Conservation (phyloP, 2,888 invertebrate species). For the Acanthopleura granulata region DNA sequence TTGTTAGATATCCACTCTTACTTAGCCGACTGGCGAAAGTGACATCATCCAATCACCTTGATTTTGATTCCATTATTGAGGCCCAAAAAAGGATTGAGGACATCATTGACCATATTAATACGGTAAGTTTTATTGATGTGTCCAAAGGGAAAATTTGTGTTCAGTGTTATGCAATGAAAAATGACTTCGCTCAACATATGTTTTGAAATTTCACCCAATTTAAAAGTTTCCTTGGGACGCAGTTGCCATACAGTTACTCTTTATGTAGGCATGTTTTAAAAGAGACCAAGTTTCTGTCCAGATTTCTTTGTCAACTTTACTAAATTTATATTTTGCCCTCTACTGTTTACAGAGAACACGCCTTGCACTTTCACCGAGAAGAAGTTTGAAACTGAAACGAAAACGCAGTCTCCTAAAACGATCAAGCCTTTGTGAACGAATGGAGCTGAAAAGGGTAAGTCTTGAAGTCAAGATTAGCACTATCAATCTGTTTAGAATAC, state of each 20-base stretch:
- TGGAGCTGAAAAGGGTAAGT: conserved; percentile 1
- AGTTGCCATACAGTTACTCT: too few species aligned
- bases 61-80: conserved; percentile 3
- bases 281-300: too few species aligned
- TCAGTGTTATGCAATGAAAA: too few species aligned
- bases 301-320: too few species aligned
- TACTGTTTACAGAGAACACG: conserved; percentile 46
- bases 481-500: too few species aligned
- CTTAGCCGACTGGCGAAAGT: background rate
- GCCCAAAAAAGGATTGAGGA: conserved; percentile 10
- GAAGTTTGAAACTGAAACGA: conserved; percentile 35
- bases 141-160: too few species aligned
- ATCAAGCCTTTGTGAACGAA: background rate
- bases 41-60: background rate
- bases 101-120: conserved; percentile 16
- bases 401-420: conserved; percentile 30
- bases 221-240: too few species aligned
- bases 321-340: background rate
- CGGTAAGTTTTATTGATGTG: conserved; percentile 9
- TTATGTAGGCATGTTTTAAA: too few species aligned
- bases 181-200: too few species aligned
- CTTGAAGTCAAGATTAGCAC: background rate
- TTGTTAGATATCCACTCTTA: background rate
- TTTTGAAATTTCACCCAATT: too few species aligned
- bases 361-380: conserved; percentile 24